A percentile compares a stretch with the other conserved stretches of the same genome.
Evolutionary conservation across 2,797 vertebrate genomes (phyloP).

Genomic region (Megalops cyprinoides): DNA sequence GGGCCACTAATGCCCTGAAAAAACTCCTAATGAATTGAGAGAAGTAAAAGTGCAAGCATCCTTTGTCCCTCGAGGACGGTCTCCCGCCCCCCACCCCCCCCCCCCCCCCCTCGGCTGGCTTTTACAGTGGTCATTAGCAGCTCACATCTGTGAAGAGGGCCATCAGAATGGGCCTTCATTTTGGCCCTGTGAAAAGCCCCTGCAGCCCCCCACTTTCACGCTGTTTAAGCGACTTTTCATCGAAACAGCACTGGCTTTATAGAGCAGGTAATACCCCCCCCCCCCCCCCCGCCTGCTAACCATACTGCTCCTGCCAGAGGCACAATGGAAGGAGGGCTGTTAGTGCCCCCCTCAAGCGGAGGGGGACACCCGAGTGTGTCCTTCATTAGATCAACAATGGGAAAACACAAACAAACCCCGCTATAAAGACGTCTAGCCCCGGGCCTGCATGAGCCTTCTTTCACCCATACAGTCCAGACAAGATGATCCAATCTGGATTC

Average conservation of each 20-base stretch:
- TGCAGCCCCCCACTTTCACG: slow-evolving; percentile 62
- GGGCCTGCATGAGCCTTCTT: not conserved
- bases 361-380: slow-evolving; percentile 51
- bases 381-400: slow-evolving; percentile 73
- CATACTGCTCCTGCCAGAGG: slow-evolving; percentile 33
- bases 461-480: slow-evolving; percentile 23
- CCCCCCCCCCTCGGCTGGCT: slow-evolving; percentile 23
- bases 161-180: slow-evolving; percentile 59
- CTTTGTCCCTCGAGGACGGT: slow-evolving; percentile 38
- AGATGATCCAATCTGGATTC: not conserved
- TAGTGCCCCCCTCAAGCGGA: slow-evolving; percentile 62
- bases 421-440: not conserved
- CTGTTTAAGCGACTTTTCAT: slow-evolving; percentile 70
- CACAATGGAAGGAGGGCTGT: slow-evolving; percentile 52
- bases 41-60: slow-evolving; percentile 50
- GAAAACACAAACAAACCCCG: slow-evolving; percentile 67
- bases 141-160: slow-evolving; percentile 58
- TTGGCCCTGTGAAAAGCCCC: slow-evolving; percentile 62
- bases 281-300: slow-evolving; percentile 69
- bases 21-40: slow-evolving; percentile 54
- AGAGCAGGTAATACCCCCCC: slow-evolving; percentile 59
- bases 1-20: slow-evolving; percentile 38
- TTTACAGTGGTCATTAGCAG: slow-evolving; percentile 76
- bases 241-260: slow-evolving; percentile 63
- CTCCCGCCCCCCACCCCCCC: slow-evolving; percentile 21